Percentiles rank a stretch among this genome's conserved stretches.
Conservation (phyloP, 2,797 vertebrate genomes). For the Gobionotothen gibberifrons region DNA sequence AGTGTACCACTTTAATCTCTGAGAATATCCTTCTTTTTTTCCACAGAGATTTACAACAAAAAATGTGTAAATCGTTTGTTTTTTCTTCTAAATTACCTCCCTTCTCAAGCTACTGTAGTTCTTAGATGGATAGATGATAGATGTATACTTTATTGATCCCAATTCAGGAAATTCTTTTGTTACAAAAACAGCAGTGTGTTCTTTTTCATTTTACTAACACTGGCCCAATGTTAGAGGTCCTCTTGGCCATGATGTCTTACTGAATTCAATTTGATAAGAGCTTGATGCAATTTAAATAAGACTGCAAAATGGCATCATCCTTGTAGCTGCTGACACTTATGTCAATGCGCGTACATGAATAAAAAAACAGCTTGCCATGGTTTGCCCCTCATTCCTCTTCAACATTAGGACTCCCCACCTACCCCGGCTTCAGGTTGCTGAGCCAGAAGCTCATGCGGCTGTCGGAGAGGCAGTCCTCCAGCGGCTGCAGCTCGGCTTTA, state of each 20-base stretch:
- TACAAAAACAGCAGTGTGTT: too few relatives aligned
- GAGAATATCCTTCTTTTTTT: too few relatives aligned
- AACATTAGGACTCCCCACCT: constrained; percentile 8
- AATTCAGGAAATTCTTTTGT: too few relatives aligned
- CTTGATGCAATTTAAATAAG: not conserved
- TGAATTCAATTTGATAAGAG: not conserved
- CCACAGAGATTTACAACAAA: too few relatives aligned
- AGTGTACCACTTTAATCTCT: too few relatives aligned
- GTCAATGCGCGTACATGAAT: not conserved
- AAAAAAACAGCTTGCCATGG: not conserved
- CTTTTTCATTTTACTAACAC: not conserved
- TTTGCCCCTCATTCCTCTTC: not conserved
- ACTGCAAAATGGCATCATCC: constrained; percentile 9
- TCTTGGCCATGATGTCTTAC: not conserved
- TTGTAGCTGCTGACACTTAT: not conserved
- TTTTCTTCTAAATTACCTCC: too few relatives aligned
- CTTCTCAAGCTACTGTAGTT: too few relatives aligned
- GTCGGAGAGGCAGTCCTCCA: constrained; percentile 38
- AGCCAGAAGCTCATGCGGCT: constrained; percentile 43
- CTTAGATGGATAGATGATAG: too few relatives aligned
- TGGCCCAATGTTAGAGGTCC: not conserved
- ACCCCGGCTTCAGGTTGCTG: constrained; percentile 38
- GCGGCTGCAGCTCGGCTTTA: constrained; percentile 33
- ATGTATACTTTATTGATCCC: too few relatives aligned
- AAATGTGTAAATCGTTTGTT: too few relatives aligned